These are phyloP conservation scores for Drosophila gaucha DNA, from an alignment of 2,888 invertebrate species.

Conservation along the genomic window DNA sequence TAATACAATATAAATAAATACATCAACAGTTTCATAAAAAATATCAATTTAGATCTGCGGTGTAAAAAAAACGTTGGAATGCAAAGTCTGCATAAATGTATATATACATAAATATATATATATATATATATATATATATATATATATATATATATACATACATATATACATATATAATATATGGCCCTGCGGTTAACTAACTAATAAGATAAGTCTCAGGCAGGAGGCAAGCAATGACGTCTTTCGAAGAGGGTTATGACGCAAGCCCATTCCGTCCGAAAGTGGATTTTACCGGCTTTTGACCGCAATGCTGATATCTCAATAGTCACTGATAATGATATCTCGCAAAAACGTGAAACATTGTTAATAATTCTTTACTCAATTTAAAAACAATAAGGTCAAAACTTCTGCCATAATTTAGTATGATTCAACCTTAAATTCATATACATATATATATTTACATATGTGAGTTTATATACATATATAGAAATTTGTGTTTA, in stretches of 20 bases:
- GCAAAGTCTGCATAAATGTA: no score
- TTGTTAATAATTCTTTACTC: not conserved
- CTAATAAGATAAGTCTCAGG: slow-evolving; percentile 33
- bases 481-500: no score
- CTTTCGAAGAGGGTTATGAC: slow-evolving; percentile 29
- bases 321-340: slow-evolving; percentile 25
- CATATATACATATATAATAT: no score
- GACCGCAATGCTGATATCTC: slow-evolving; percentile 2
- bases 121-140: not conserved
- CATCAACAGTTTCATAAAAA: no score
- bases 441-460: no score
- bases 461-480: no score
- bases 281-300: slow-evolving; percentile 40
- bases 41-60: no score
- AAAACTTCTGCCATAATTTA: not conserved
- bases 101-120: no score
- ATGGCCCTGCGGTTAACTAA: not conserved
- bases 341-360: not conserved
- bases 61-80: no score
- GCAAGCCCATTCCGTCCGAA: slow-evolving; percentile 20
- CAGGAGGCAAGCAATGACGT: slow-evolving; percentile 34
- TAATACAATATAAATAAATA: no score
- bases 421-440: not conserved
- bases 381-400: not conserved
- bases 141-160: not conserved